phyloP scores from a whole-genome alignment of 2,797 vertebrate species.

The Silurus aristotelis region DNA sequence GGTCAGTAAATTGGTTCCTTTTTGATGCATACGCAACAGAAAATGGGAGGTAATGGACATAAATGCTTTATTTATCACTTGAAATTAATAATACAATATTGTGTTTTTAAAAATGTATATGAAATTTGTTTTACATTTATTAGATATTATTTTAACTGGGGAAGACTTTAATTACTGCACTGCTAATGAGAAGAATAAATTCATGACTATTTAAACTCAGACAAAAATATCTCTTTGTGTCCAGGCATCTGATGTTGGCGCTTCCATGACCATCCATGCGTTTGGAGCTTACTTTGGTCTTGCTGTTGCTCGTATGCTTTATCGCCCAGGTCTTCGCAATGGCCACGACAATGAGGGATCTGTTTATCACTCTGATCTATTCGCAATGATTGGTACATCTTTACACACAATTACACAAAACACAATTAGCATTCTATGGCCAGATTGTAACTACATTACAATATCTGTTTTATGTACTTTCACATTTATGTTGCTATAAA shows the following conservation, averaged over 20 bases:
- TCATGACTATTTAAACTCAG: neutral
- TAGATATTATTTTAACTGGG: neutral
- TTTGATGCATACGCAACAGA: too few relatives aligned
- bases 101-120: too few relatives aligned
- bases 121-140: neutral
- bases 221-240: neutral
- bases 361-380: slow-evolving; percentile 88
- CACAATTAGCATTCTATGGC: too few relatives aligned
- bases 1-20: too few relatives aligned
- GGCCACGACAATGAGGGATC: slow-evolving; percentile 87
- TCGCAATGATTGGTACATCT: slow-evolving; percentile 91
- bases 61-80: too few relatives aligned
- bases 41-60: too few relatives aligned
- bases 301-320: slow-evolving; percentile 80
- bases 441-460: neutral
- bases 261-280: slow-evolving; percentile 94
- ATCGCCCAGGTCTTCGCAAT: slow-evolving; percentile 76
- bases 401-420: neutral
- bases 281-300: slow-evolving; percentile 97
- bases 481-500: neutral
- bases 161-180: neutral
- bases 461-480: neutral
- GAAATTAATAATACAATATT: too few relatives aligned
- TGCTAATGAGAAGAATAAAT: too few relatives aligned
- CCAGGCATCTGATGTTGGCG: slow-evolving; percentile 89